Base-by-base conservation (phyloP, 1,140 invertebrate genomes). In the Diploscapter pachys region DNA sequence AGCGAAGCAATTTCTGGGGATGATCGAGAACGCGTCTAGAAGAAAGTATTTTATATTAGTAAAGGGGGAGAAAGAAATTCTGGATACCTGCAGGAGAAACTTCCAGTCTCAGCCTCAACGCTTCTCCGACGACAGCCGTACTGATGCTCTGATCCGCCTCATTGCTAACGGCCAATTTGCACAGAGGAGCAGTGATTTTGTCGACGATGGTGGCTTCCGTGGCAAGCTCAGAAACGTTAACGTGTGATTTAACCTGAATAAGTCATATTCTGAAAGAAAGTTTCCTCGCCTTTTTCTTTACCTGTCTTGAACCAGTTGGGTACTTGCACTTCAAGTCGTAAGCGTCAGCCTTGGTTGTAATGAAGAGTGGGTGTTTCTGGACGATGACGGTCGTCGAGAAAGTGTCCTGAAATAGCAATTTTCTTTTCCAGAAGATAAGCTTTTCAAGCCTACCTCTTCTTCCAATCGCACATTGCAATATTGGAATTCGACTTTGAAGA, bases 1-100 rank as follows among this genome's bases (percentile, higher is more conserved):
- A 11, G 82, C 82, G 55, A 79, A 82, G 76, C 82, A 84, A 63
- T 83, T 85, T 55, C 75, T 62, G 4, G 82, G 83, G 9, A 83
- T 57, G 56, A 84, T 78, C 8, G 78, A 65, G 65, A 68, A 81
- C 13, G 73, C 78, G 2, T 75, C 76, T 77, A 67, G 74, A 79
- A 51, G 31, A 72, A 31, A 2, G 48, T 31, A 54, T 4, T 5
- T 49, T 72, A 8, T 77, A 74, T 31, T 31, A 31, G 31, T 31
- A 31, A 31, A 31, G 31, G 31, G 1, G 31, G 73, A 13, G 11
- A 65, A 31, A 48, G 11, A 13, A 8, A 74, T 31, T 54, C n/a
- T 2, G 68, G 49, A 51, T 57, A 61, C 78, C 73, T 63, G 74
- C 72, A 3, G 81, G 82, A 3, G 67, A 63, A 53, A 85, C 80